phyloP scores from a whole-genome alignment of 2,113 vertebrate species.

The Muntiacus muntjak region DNA sequence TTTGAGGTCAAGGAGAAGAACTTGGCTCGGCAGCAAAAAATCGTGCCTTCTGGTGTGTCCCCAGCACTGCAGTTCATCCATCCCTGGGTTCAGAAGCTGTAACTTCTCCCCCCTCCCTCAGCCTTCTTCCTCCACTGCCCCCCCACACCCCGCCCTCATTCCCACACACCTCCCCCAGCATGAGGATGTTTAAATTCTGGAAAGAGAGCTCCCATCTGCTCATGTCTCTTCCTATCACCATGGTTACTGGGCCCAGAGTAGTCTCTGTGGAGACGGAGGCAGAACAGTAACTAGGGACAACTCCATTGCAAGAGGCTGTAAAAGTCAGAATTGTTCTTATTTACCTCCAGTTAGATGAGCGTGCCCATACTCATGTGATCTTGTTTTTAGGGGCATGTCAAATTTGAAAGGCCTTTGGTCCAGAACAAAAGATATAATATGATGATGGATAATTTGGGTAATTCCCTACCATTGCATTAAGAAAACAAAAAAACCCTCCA shows the following conservation, averaged over 20 bases:
- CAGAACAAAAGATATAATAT: not conserved
- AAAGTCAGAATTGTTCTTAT: not conserved
- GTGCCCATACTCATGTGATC: not conserved
- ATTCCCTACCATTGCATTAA: not conserved
- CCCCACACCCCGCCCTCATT: not conserved
- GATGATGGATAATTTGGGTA: not conserved
- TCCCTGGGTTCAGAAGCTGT: not conserved
- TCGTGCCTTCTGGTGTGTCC: not conserved
- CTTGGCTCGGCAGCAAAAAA: not conserved
- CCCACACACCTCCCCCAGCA: not conserved
- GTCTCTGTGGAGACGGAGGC: slow-evolving; percentile 70
- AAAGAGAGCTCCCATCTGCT: slow-evolving; percentile 65
- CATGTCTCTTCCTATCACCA: slow-evolving; percentile 48
- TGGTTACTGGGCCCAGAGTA: slow-evolving; percentile 68
- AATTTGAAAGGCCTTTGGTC: not conserved
- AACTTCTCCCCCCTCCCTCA: not conserved
- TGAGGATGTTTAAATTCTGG: slow-evolving; percentile 55
- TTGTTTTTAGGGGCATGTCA: not conserved
- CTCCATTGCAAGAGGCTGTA: not conserved
- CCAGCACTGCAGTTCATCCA: fast-evolving
- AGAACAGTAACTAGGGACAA: slow-evolving; percentile 63
- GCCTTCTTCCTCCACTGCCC: not conserved
- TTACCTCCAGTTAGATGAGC: not conserved
- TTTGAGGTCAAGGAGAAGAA: not conserved
- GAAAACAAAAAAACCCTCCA: not conserved